A percentile compares a stretch with the other conserved stretches of the same genome.
These are phyloP conservation scores for Bimastos eiseni DNA, from an alignment of 2,888 invertebrate genomes.

Conservation along the genomic window DNA sequence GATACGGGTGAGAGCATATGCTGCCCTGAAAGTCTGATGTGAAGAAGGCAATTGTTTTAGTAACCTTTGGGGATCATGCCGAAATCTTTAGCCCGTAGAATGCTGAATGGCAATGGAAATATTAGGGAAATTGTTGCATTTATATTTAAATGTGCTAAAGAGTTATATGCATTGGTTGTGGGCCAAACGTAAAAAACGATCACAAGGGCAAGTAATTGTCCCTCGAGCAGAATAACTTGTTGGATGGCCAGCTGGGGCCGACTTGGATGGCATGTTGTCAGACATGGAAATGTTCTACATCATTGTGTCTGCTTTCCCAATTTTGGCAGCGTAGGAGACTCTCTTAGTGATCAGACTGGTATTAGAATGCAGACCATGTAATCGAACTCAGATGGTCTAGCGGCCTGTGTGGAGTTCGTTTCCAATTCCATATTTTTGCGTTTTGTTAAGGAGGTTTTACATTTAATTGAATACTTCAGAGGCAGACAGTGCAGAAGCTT, in stretches of 20 bases:
- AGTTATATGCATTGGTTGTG: conserved; percentile 15
- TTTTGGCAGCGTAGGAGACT: neutral
- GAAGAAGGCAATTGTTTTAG: neutral
- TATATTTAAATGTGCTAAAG: conserved; percentile 21
- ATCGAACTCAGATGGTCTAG: neutral
- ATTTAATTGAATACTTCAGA: neutral
- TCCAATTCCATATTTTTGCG: neutral
- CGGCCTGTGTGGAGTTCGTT: neutral
- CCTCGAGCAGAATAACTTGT: conserved; percentile 23
- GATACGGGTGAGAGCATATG: conserved; percentile 7
- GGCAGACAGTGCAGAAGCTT: neutral
- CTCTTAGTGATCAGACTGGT: neutral
- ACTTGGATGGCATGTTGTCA: neutral
- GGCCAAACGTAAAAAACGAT: neutral
- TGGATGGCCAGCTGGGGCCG: conserved; percentile 19
- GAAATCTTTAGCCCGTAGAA: conserved; percentile 15
- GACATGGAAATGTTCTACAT: neutral
- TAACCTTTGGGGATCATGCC: conserved; percentile 14
- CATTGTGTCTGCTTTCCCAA: neutral
- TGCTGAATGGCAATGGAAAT: conserved; percentile 18
- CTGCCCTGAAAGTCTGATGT: neutral
- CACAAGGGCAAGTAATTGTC: conserved; percentile 10
- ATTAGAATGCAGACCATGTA: neutral
- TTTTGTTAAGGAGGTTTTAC: neutral
- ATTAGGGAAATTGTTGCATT: conserved; percentile 22